Base-by-base conservation (phyloP, 2,113 vertebrate species). In the Promerops cafer region DNA sequence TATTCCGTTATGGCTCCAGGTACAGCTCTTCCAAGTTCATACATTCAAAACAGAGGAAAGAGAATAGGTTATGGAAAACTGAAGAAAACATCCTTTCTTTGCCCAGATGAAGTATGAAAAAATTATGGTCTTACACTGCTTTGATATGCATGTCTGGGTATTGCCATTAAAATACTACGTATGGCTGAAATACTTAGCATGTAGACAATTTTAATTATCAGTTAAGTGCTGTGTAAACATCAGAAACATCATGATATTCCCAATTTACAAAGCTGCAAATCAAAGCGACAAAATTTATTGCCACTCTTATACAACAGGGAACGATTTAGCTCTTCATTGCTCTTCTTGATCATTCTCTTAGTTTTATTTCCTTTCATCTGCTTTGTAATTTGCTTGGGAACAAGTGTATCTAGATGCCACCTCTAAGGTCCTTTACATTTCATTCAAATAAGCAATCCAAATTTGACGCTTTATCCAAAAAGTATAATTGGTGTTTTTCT, bases 191-290 rank as follows among this genome's bases (percentile, higher is more conserved):
- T 66, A 69, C 94, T 90, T 80, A 93, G 78, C 87, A 93, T 40
- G 57, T 69, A 95, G n/a, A 49, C 63, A 90, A 66, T 47, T 75
- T 70, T 83, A 95, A 94, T 96, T 91, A 72, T 93, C 83, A 76
- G 37, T 39, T 89, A 91, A 95, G 74, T 91, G 77, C 69, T 87
- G 40, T 60, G 57, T 45, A 91, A 95, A 96, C 82, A 50, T 83
- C 79, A 90, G 76, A 93, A 94, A 77, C 27, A 63, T 27, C 79
- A 95, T 37, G 82, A 91, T 93, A 96, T 54, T 95, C 79, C 93
- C 71, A 88, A 88, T 93, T 90, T 96, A 92, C 93, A 94, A 87
- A 89, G 87, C 49, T 87, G 81, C 93, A 96, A 96, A 96, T 89
- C 94, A 96, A 95, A 74, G 49, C 10, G 16, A 76, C 87, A 90